phyloP scores from a whole-genome alignment of 2,113 vertebrate genomes.

The Gallinago media region DNA sequence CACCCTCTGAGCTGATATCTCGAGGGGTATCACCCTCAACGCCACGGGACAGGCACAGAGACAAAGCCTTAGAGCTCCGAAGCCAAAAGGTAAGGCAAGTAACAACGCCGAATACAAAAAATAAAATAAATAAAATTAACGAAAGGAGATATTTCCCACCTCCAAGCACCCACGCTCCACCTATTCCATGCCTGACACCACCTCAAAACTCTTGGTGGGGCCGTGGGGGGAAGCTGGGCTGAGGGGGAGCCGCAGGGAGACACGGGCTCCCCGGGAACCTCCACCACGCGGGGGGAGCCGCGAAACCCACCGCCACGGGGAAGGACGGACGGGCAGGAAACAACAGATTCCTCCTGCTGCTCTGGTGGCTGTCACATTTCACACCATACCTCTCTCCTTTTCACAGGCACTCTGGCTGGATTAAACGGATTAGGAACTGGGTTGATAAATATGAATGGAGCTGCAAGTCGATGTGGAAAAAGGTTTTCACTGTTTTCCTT shows the following conservation, averaged over 20 bases:
- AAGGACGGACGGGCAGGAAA: background rate
- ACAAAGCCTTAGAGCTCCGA: background rate
- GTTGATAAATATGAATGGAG: conserved; percentile 66
- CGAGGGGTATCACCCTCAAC: background rate
- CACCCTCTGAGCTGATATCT: background rate
- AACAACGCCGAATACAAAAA: background rate
- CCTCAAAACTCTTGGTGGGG: rapidly evolving
- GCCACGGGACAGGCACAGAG: background rate
- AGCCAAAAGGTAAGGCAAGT: background rate
- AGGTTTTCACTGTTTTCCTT: conserved; percentile 53
- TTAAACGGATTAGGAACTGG: conserved; percentile 49
- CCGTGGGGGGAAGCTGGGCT: rapidly evolving
- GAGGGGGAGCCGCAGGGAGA: background rate
- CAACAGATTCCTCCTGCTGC: conserved; percentile 56
- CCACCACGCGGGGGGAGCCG: rapidly evolving
- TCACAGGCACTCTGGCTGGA: conserved; percentile 61
- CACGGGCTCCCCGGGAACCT: background rate
- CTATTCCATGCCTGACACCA: background rate
- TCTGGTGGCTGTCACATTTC: conserved; percentile 66
- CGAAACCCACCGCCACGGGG: background rate
- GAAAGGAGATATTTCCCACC: background rate
- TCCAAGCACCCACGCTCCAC: background rate
- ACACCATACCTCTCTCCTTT: conserved; percentile 61
- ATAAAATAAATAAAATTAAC: too few relatives aligned
- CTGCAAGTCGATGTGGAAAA: conserved; percentile 46